Conservation (phyloP, 2,113 vertebrate species). For the Noctilio leporinus region DNA sequence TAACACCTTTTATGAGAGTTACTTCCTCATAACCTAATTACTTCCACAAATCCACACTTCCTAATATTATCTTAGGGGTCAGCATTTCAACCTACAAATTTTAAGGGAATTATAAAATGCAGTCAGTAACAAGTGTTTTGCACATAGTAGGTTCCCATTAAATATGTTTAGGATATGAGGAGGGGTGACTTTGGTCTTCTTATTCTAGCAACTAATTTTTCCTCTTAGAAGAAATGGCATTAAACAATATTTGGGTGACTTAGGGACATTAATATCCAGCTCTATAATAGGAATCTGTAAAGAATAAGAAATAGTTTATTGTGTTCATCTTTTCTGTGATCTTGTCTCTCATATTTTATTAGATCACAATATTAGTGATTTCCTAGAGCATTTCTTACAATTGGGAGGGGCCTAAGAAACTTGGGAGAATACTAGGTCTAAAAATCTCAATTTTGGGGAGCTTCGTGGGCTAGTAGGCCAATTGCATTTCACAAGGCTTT, state of each 20-base stretch:
- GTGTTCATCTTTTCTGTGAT: not conserved
- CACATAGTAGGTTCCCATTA: not conserved
- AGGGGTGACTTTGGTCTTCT: not conserved
- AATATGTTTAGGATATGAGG: not conserved
- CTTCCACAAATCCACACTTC: not conserved
- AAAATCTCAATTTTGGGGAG: not conserved
- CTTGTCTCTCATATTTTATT: not conserved
- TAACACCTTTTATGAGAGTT: not conserved
- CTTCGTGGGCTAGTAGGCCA: not conserved
- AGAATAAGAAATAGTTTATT: not conserved
- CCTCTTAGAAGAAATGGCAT: not conserved
- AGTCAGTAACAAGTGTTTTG: not conserved
- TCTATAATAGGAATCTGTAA: not conserved
- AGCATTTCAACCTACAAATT: not conserved
- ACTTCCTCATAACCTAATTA: not conserved
- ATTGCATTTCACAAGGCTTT: not conserved
- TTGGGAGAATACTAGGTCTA: not conserved
- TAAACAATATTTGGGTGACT: not conserved
- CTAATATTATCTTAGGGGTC: not conserved
- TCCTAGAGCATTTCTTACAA: not conserved
- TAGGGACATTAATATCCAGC: not conserved
- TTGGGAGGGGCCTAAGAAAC: not conserved
- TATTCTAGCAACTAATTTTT: not conserved
- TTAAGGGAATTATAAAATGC: not conserved
- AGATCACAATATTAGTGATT: not conserved